Conservation (phyloP, 92 coral and sea anemone species). For the Pocillopora meandrina region DNA sequence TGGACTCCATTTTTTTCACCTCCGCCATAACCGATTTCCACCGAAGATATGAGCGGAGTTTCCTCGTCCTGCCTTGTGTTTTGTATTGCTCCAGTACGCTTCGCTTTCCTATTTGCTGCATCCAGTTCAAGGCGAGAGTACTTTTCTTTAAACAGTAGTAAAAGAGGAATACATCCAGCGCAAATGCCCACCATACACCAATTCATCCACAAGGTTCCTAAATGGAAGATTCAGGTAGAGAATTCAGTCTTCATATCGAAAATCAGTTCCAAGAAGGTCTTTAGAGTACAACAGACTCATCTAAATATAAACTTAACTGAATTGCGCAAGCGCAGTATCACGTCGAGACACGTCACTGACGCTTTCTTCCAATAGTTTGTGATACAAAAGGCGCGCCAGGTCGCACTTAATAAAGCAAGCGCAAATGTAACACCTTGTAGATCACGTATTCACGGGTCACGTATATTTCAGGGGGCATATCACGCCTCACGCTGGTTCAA, state of each 20-base stretch:
- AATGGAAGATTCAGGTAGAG: background rate
- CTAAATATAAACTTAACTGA: too few species aligned
- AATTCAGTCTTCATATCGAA: background rate
- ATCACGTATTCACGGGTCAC: too few species aligned
- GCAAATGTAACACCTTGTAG: too few species aligned
- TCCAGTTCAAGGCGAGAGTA: slow-evolving; percentile 76
- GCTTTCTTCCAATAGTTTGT: too few species aligned
- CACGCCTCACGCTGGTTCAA: too few species aligned
- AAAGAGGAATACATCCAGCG: slow-evolving; percentile 76
- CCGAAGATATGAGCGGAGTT: slow-evolving; percentile 25
- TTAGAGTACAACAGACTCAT: too few species aligned
- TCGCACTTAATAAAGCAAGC: too few species aligned
- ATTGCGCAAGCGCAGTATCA: too few species aligned
- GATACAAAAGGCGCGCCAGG: too few species aligned
- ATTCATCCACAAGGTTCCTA: slow-evolving; percentile 95
- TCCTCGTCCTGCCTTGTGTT: background rate
- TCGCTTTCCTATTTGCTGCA: slow-evolving; percentile 48
- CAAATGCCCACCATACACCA: slow-evolving; percentile 90
- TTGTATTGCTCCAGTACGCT: background rate
- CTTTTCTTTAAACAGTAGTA: slow-evolving; percentile 71
- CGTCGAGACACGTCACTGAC: too few species aligned
- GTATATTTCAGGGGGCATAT: too few species aligned
- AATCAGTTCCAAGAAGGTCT: background rate
- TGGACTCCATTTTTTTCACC: too few species aligned
- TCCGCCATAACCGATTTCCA: background rate